Conservation (phyloP, 2,113 vertebrate genomes). For the Mionectes macconnelli region DNA sequence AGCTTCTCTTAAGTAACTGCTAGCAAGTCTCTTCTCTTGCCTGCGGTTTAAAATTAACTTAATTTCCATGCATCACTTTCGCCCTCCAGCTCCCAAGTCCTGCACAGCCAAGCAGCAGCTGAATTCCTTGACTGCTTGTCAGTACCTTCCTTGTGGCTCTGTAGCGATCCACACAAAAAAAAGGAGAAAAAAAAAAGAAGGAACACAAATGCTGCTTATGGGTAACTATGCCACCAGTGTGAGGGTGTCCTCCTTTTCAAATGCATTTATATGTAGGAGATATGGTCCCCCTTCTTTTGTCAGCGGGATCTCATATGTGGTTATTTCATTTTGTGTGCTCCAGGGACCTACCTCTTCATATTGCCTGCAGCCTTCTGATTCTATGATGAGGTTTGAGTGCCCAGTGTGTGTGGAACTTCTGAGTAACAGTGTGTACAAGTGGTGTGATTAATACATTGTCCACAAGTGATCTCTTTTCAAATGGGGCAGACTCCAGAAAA, state of each 20-base stretch:
- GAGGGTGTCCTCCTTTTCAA: neutral
- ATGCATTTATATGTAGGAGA: neutral
- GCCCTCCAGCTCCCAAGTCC: slow-evolving; percentile 40
- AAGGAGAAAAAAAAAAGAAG: neutral
- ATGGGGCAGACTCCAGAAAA: neutral
- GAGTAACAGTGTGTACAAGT: neutral
- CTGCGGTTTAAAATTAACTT: slow-evolving; percentile 56
- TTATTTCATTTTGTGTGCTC: neutral
- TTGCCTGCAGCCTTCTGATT: neutral
- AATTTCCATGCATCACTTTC: slow-evolving; percentile 63
- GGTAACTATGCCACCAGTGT: neutral
- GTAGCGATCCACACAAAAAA: neutral
- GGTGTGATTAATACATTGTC: neutral
- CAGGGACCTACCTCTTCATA: neutral
- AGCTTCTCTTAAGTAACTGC: slow-evolving; percentile 71
- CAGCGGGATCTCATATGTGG: rapidly evolving
- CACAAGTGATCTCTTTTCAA: neutral
- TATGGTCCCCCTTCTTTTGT: neutral
- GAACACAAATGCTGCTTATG: neutral
- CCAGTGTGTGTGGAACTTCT: neutral
- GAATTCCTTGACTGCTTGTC: slow-evolving; percentile 18
- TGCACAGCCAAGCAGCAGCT: neutral
- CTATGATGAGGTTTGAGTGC: neutral
- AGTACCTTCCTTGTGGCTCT: neutral
- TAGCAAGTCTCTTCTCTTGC: slow-evolving; percentile 65